These are phyloP conservation scores for Alviniconcha strummeri DNA, from an alignment of 2,888 invertebrate species.

Conservation along the genomic window DNA sequence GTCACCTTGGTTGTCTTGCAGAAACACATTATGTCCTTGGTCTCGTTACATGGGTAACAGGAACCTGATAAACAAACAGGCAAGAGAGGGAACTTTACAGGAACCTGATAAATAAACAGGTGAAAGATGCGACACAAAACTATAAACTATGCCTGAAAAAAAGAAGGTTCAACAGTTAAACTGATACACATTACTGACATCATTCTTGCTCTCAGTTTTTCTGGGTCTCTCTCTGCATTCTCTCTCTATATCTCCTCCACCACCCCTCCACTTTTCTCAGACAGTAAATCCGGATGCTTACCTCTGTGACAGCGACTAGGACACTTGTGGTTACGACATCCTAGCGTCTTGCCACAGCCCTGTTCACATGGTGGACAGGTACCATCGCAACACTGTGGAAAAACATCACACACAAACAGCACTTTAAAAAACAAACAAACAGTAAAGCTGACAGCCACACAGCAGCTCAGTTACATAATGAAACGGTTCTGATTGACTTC, in stretches of 20 bases:
- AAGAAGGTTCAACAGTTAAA: not conserved
- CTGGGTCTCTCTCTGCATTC: too few relatives aligned
- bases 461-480: too few relatives aligned
- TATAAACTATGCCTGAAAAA: too few relatives aligned
- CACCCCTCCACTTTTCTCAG: not conserved
- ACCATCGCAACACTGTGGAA: conserved; percentile 86
- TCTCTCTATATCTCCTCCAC: too few relatives aligned
- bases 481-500: too few relatives aligned
- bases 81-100: too few relatives aligned
- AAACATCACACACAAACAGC: not conserved
- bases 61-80: conserved; percentile 75
- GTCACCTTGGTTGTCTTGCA: conserved; percentile 86
- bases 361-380: conserved; percentile 78
- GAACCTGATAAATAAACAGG: too few relatives aligned
- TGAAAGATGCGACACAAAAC: too few relatives aligned
- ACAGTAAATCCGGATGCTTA: conserved; percentile 39
- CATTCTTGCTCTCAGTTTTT: not conserved
- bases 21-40: conserved; percentile 83
- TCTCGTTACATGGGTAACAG: conserved; percentile 87
- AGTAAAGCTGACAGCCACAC: too few relatives aligned
- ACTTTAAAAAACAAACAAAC: not conserved
- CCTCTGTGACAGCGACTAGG: conserved; percentile 85
- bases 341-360: conserved; percentile 85
- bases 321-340: conserved; percentile 92
- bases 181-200: not conserved